Base-by-base conservation (phyloP, 2,113 vertebrate species). In the Anser cygnoides region DNA sequence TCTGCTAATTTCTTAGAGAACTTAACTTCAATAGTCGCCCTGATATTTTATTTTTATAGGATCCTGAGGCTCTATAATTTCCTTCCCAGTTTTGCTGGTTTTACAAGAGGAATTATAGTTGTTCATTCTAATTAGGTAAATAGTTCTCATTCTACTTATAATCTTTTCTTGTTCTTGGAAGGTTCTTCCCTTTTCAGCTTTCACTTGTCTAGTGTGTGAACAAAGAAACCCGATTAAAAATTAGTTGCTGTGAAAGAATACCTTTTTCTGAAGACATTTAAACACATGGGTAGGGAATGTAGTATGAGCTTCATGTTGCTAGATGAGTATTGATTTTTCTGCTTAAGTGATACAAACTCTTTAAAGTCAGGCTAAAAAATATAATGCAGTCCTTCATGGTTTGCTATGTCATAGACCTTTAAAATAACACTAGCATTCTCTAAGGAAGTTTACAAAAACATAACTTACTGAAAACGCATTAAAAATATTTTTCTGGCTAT, bases 291-390 rank as follows among this genome's bases (percentile, higher is more conserved):
- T 35, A 37, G 43, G 37, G n/a, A 55, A 22, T 79, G 70, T 37
- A 79, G 20, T 33, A 41, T 10, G 17, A 78, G 46, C 35, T 91
- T 26, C 31, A 26, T 61, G 33, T 18, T 65, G 28, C 9, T 59
- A 70, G 37, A 68, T 44, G 33, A 79, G 58, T 46, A 87, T 66
- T 90, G 78, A 90, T 93, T 87, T 87, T 89, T 73, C 54, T 93
- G 49, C 67, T 58, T 84, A 73, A 80, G 26, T 37, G 63, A 68
- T 61, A 72, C 10, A 72, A 90, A 55, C 12, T 59, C 74, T 33
- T 90, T 52, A 35, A 92, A 83, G 43, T 68, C 54, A 65, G 46
- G 31, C 35, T 66, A 76, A 84, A 84, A 94, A 75, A n/a, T 29
- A 39, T 3, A 50, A 7, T 75, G 57, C 26, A 61, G 65, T 49